Evolutionary conservation across 2,797 vertebrate genomes (phyloP).

Genomic region (Loriculus beryllinus): DNA sequence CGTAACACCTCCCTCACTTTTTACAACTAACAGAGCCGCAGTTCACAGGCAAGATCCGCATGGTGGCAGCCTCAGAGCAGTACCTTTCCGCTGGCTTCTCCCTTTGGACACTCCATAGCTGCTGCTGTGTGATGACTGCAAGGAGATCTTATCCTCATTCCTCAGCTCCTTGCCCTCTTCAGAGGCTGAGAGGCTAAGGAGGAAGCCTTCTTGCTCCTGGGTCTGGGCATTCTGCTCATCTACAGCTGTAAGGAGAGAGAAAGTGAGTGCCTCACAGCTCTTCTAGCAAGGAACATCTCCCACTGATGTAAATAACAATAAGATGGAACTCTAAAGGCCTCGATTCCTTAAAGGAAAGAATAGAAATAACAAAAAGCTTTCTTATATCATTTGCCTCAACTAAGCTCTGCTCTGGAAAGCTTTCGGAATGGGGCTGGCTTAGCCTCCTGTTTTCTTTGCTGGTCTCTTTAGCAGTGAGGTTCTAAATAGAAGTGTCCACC

Average conservation of each 20-base stretch:
- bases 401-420: background rate
- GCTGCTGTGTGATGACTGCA: conserved; percentile 76
- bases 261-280: background rate
- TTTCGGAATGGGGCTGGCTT: background rate
- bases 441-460: background rate
- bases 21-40: background rate
- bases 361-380: background rate
- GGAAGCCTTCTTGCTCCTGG: conserved; percentile 81
- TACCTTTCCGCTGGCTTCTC: conserved; percentile 79
- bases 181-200: conserved; percentile 72
- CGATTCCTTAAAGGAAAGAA: background rate
- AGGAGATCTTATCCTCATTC: conserved; percentile 71
- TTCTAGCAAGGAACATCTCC: background rate
- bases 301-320: background rate
- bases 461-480: background rate
- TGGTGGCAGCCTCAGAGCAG: background rate
- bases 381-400: background rate
- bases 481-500: background rate
- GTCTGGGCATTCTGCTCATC: conserved; percentile 97
- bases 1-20: fast-evolving
- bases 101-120: conserved; percentile 68
- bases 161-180: conserved; percentile 79
- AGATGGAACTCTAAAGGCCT: background rate
- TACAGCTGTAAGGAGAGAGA: conserved; percentile 79
- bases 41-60: background rate